These are phyloP conservation scores for Sebastes hubbsi DNA, from an alignment of 2,797 vertebrate species.

Conservation along the genomic window DNA sequence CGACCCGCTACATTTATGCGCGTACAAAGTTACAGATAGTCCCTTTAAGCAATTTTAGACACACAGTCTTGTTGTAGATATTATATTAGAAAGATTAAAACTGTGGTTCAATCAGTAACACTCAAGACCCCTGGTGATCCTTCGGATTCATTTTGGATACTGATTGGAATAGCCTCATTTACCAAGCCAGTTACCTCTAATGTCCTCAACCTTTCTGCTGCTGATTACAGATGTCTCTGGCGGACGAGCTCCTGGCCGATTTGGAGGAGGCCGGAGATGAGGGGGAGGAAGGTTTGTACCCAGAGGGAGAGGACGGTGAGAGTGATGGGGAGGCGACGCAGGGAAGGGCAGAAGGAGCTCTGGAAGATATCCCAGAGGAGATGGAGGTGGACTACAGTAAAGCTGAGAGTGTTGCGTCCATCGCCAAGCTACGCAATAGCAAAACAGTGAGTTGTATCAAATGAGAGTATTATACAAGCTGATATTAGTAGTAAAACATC, in stretches of 20 bases:
- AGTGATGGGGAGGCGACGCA: conserved; percentile 75
- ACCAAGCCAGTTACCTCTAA: background rate
- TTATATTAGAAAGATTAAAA: background rate
- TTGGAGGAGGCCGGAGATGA: conserved; percentile 90
- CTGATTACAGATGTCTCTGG: conserved; percentile 88
- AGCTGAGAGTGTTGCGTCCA: conserved; percentile 88
- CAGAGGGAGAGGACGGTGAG: conserved; percentile 80
- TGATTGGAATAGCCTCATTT: background rate
- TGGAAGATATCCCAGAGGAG: conserved; percentile 93
- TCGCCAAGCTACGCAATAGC: conserved; percentile 92
- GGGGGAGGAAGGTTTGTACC: conserved; percentile 81
- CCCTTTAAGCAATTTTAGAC: background rate
- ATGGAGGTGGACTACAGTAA: conserved; percentile 90
- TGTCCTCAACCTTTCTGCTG: background rate
- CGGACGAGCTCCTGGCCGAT: conserved; percentile 93
- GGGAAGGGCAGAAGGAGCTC: conserved; percentile 57
- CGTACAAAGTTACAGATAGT: too few relatives aligned
- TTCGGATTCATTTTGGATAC: background rate
- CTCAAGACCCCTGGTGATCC: background rate
- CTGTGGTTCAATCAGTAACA: background rate
- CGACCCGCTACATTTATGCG: too few relatives aligned
- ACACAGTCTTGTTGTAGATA: background rate
- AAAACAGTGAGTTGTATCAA: conserved; percentile 82
- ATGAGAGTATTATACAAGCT: background rate
- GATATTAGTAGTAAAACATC: background rate